Base-by-base conservation (phyloP, 2,797 vertebrate species). In the Masticophis lateralis region DNA sequence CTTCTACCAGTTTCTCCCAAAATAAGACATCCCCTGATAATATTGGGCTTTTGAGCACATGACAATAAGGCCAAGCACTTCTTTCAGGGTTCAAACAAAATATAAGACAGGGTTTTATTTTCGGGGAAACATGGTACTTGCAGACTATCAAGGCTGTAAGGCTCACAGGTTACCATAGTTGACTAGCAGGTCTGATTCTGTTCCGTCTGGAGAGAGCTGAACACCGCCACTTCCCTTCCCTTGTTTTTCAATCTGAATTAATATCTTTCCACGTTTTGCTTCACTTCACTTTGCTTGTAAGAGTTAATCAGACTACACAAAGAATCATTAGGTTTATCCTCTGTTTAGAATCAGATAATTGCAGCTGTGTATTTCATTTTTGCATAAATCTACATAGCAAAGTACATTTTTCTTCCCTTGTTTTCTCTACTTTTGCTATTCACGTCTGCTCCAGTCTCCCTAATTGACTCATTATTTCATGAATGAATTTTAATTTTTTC, bases 121-220 rank as follows among this genome's bases (percentile, higher is more conserved):
- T 7, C 47, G 7, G 47, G 47, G 47, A 51, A 51, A 51, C 47
- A 51, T 1, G 7, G 7, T 51, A 51, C 5, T 7, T 7, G 47
- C 32, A 74, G 69, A 7, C 69, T 74, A 37, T 74, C 79, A 90
- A 7, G 59, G 94, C 91, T n/a, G 9, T 61, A 6, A 66, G 86
- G 83, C 92, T 93, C 90, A 53, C 89, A 93, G 86, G 87, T 57
- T 89, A 56, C 94, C 28, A 89, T 87, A 60, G 4, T 86, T 86
- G 69, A 47, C 93, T 87, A 94, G 61, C 88, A 55, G 3, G 47
- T 74, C 53, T 32, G 18, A 37, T 0, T 63, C 55, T 22, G 0
- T 27, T 1, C 14, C 87, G 32, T 43, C 59, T 37, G 53, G 60
- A 53, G 11, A 4, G 0, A 28, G 47, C 16, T 79, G 57, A 27